Percentiles rank a stretch among this genome's conserved stretches.
Conservation (phyloP, 1,140 invertebrate species). For the Drosophila nigromelanica region DNA sequence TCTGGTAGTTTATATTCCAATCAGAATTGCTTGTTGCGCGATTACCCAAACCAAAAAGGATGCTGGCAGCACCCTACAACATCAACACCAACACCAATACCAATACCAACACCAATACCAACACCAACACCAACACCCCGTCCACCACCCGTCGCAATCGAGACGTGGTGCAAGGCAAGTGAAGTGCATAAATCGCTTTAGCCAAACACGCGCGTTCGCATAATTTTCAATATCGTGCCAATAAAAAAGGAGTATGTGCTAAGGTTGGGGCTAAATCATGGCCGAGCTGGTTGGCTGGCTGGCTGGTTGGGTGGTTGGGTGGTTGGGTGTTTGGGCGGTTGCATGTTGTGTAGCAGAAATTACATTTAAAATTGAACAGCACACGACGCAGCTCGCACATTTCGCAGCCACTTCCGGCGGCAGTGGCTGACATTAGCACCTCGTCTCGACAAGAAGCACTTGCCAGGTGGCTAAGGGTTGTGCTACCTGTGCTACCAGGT, state of each 20-base stretch:
- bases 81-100: background rate
- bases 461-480: constrained; percentile 39
- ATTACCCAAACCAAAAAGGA: constrained; percentile 19
- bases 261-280: background rate
- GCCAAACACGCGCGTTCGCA: constrained; percentile 66
- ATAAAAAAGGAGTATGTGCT: constrained; percentile 58
- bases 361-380: constrained; percentile 78
- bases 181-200: constrained; percentile 69
- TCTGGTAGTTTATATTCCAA: constrained; percentile 33
- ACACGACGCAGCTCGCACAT: constrained; percentile 38
- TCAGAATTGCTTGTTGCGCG: constrained; percentile 37
- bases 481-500: too few relatives aligned
- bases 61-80: background rate
- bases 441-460: constrained; percentile 46
- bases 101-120: too few relatives aligned
- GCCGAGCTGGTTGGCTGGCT: too few relatives aligned
- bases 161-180: constrained; percentile 10
- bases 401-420: constrained; percentile 53
- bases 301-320: background rate
- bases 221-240: constrained; percentile 79
- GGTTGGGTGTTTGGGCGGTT: background rate
- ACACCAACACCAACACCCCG: background rate
- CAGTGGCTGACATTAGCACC: constrained; percentile 71
- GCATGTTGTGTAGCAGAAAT: constrained; percentile 49
- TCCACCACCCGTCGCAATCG: background rate